Evolutionary conservation across 2,113 vertebrate genomes (phyloP).

Genomic region (Solea senegalensis): DNA sequence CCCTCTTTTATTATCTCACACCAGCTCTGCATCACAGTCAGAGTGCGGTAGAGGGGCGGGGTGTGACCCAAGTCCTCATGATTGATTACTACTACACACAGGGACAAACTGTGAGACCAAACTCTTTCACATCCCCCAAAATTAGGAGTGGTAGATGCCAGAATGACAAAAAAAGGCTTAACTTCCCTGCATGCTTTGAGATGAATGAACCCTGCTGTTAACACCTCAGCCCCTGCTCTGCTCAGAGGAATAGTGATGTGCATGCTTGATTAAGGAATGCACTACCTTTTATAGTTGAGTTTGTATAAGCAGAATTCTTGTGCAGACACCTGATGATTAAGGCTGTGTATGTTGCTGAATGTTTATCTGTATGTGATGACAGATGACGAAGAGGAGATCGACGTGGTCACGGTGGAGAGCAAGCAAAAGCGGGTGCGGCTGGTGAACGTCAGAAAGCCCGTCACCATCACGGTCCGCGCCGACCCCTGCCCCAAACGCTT

Average conservation of each 20-base stretch:
- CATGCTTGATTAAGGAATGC: constrained; percentile 28
- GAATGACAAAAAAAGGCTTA: constrained; percentile 43
- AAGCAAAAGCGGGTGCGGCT: constrained; percentile 87
- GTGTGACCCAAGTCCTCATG: constrained; percentile 17
- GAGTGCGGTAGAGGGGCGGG: constrained; percentile 63
- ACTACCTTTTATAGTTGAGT: constrained; percentile 35
- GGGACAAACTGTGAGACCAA: constrained; percentile 30
- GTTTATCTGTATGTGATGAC: constrained; percentile 13
- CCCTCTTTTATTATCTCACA: constrained; percentile 19
- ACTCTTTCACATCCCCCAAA: constrained; percentile 39
- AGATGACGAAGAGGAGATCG: constrained; percentile 89
- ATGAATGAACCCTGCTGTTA: constrained; percentile 32
- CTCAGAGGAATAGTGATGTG: constrained; percentile 9
- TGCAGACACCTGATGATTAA: background rate
- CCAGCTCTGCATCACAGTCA: constrained; percentile 47
- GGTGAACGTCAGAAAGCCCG: constrained; percentile 83
- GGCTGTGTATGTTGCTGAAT: background rate
- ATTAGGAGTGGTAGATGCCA: constrained; percentile 26
- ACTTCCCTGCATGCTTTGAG: constrained; percentile 38
- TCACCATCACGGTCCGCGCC: constrained; percentile 89
- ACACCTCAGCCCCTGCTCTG: constrained; percentile 14
- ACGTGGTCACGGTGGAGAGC: constrained; percentile 95
- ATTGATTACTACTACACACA: constrained; percentile 56
- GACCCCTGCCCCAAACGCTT: constrained; percentile 93
- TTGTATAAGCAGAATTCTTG: too few species aligned